Conservation (phyloP, 2,113 vertebrate genomes). For the Herpetotheres cachinnans region DNA sequence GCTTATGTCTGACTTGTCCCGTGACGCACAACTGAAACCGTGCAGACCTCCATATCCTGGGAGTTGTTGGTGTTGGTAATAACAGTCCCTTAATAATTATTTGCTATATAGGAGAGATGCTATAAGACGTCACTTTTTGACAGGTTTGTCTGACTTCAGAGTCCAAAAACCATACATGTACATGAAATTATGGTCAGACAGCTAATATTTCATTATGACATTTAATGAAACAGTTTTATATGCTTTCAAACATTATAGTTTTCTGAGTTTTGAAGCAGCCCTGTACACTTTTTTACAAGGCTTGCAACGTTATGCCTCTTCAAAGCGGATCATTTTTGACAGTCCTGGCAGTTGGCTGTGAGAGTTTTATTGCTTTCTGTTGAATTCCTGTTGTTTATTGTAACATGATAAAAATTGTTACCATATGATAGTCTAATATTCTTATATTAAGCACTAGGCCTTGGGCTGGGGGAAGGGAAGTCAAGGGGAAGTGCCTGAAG, state of each 20-base stretch:
- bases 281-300: neutral
- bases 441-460: conserved; percentile 1
- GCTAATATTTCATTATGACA: conserved; percentile 4
- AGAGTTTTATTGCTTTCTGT: conserved; percentile 64
- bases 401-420: conserved; percentile 73
- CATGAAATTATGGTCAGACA: neutral
- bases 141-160: neutral
- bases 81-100: neutral
- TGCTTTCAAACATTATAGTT: neutral
- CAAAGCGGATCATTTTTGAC: conserved; percentile 65
- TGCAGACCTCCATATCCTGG: neutral
- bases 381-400: conserved; percentile 72
- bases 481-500: neutral
- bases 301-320: conserved; percentile 35
- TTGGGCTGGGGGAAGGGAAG: neutral
- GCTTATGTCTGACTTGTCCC: neutral
- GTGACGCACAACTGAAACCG: neutral
- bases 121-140: neutral
- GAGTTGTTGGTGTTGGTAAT: neutral
- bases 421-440: conserved; percentile 63
- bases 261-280: neutral
- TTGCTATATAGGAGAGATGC: neutral
- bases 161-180: neutral
- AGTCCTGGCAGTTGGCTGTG: conserved; percentile 55
- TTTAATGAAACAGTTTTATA: neutral